A percentile compares a stretch with the other conserved stretches of the same genome.
Conservation (phyloP, 1,140 invertebrate species). For the Whitmania pigra region DNA sequence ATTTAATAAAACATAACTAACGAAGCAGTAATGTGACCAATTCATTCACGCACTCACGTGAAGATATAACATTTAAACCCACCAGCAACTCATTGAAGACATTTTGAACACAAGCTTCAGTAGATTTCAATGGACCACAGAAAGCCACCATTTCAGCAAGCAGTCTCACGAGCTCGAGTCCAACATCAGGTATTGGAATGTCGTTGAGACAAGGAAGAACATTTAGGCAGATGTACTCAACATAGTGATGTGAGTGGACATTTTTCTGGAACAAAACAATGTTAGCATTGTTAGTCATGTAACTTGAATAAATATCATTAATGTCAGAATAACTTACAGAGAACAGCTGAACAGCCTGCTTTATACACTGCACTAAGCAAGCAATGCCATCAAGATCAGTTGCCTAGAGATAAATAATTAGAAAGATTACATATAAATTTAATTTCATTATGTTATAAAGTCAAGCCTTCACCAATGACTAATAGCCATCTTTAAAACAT, state of each 20-base stretch:
- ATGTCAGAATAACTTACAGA: slow-evolving; percentile 54
- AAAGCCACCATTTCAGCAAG: slow-evolving; percentile 70
- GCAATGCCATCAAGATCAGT: slow-evolving; percentile 56
- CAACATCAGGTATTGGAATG: slow-evolving; percentile 46
- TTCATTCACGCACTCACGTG: too few relatives aligned
- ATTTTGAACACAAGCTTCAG: slow-evolving; percentile 56
- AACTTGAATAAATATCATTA: not conserved
- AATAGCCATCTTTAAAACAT: not conserved
- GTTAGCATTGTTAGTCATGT: not conserved
- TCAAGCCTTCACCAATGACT: not conserved
- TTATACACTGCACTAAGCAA: slow-evolving; percentile 67
- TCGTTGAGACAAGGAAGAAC: slow-evolving; percentile 55
- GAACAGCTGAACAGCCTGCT: slow-evolving; percentile 69
- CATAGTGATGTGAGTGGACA: slow-evolving; percentile 71
- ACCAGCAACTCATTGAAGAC: slow-evolving; percentile 68
- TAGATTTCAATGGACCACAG: slow-evolving; percentile 61
- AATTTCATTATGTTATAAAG: too few relatives aligned
- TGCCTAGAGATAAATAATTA: not conserved
- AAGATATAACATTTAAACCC: slow-evolving; percentile 21
- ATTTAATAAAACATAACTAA: too few relatives aligned
- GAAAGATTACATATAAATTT: too few relatives aligned
- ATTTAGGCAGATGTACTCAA: slow-evolving; percentile 72
- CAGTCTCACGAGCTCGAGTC: slow-evolving; percentile 69
- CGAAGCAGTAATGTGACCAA: too few relatives aligned
- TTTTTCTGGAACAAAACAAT: slow-evolving; percentile 55